Percentiles rank a stretch among this genome's conserved stretches.
These are phyloP conservation scores for Scolanthus callimorphus DNA, from an alignment of 92 coral and sea anemone genomes.

Conservation along the genomic window DNA sequence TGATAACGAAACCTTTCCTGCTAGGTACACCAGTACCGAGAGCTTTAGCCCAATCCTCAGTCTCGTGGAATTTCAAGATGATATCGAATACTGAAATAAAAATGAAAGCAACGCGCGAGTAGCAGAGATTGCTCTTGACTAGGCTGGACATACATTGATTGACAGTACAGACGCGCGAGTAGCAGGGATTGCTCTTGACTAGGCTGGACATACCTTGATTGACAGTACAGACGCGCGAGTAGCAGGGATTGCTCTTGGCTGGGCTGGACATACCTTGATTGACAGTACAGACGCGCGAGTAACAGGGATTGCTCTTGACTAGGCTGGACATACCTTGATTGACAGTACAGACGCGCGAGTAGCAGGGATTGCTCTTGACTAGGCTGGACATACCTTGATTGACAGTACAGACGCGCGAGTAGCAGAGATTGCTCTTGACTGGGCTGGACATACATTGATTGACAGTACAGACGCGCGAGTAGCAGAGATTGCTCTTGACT, in stretches of 20 bases:
- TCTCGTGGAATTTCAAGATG: slow-evolving; percentile 51
- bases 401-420: slow-evolving; percentile 45
- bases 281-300: slow-evolving; percentile 45
- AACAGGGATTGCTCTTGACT: slow-evolving; percentile 37
- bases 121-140: slow-evolving; percentile 37
- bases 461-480: slow-evolving; percentile 45
- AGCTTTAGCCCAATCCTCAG: slow-evolving; percentile 48
- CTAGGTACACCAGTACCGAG: slow-evolving; percentile 36
- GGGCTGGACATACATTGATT: slow-evolving; percentile 46
- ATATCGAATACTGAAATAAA: slow-evolving; percentile 50
- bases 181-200: slow-evolving; percentile 37
- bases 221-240: slow-evolving; percentile 45
- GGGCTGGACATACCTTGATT: slow-evolving; percentile 46
- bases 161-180: slow-evolving; percentile 45
- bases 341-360: slow-evolving; percentile 45
- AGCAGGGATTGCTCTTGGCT: slow-evolving; percentile 37
- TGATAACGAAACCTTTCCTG: slow-evolving; percentile 44
- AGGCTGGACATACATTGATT: slow-evolving; percentile 46
- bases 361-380: slow-evolving; percentile 37
- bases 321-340: slow-evolving; percentile 46
- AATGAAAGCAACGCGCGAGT: slow-evolving; percentile 44
- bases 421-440: slow-evolving; percentile 37
- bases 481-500: slow-evolving; percentile 37
- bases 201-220: slow-evolving; percentile 46
- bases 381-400: slow-evolving; percentile 46